Conservation (phyloP, 1,140 invertebrate species). For the Arctopsyche grandis region DNA sequence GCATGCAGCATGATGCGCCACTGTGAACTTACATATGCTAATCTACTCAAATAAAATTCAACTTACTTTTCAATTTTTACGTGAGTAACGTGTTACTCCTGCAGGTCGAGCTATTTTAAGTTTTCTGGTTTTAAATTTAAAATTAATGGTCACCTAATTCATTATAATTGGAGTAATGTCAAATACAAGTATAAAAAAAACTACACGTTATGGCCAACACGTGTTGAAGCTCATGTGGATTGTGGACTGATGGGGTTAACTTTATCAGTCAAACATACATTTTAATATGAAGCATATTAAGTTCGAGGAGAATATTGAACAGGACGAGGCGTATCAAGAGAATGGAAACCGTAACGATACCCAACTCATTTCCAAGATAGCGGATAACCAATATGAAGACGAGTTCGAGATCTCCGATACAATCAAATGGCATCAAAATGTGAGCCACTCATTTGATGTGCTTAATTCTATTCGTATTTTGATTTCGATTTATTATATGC, state of each 20-base stretch:
- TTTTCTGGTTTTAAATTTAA: not conserved
- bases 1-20: too few species aligned
- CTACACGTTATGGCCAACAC: too few species aligned
- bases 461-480: not conserved
- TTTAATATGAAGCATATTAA: slow-evolving; percentile 64
- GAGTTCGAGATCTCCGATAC: slow-evolving; percentile 63
- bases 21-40: too few species aligned
- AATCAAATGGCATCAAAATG: slow-evolving; percentile 66
- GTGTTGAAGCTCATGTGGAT: too few species aligned
- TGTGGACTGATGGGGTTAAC: too few species aligned
- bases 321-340: slow-evolving; percentile 62
- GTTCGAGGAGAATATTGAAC: slow-evolving; percentile 64
- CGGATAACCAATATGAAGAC: slow-evolving; percentile 61
- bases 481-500: not conserved
- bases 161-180: too few species aligned
- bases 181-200: too few species aligned
- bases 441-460: slow-evolving; percentile 46
- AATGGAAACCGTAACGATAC: slow-evolving; percentile 57
- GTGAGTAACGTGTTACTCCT: too few species aligned
- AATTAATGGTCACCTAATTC: not conserved
- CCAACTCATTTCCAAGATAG: slow-evolving; percentile 59
- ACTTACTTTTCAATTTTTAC: too few species aligned
- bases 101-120: not conserved
- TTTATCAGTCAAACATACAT: too few species aligned
- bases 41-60: too few species aligned